Base-by-base conservation (phyloP, 2,888 invertebrate species). In the Ormyrus rosae region DNA sequence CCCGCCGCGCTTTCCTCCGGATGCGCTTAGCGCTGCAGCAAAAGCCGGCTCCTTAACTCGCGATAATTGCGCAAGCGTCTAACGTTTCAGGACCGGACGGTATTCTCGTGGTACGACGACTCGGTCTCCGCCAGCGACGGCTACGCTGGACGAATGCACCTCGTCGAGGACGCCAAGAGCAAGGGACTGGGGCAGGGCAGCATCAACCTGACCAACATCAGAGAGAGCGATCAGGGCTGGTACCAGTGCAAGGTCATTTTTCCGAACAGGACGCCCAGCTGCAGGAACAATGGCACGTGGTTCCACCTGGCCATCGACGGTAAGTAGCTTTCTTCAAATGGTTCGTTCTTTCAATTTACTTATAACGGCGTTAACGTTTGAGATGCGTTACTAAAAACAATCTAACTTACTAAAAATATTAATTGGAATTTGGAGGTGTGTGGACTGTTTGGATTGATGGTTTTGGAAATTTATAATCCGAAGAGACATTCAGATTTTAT, bases 241-340 rank as follows among this genome's bases (percentile, higher is more conserved):
- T 98, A 96, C 92, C 96, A 97, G 92, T 98, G 98, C 92, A 94
- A 94, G 89, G 95, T 98, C 83, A 93, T 95, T 87, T 97, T 97
- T 90, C 96, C 97, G 82, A 97, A 97, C 91, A 94, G 97, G 86
- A 94, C 96, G 75, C 96, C 97, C n/a, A 95, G 95, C 84, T 93
- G 95, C 50, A 93, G 96, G 84, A 95, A 96, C 89, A 98, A 98
- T 91, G 97, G 98, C 84, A 97, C 97, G 46, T 96, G 96, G 95
- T 96, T 96, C 89, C 95, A 96, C 90, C 94, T 98, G 78, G 94
- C 95, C 77, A 97, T 98, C 56, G 96, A 97, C 91, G 96, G 97
- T 96, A 91, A 92, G 92, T 83, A 78, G 6, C 13, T 9, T 45
- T 50, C 45, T 76, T 34, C 5, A 2, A 4, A 34, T 50, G 60